phyloP scores from a whole-genome alignment of 2,888 invertebrate genomes.

The Dryobotodes eremita region DNA sequence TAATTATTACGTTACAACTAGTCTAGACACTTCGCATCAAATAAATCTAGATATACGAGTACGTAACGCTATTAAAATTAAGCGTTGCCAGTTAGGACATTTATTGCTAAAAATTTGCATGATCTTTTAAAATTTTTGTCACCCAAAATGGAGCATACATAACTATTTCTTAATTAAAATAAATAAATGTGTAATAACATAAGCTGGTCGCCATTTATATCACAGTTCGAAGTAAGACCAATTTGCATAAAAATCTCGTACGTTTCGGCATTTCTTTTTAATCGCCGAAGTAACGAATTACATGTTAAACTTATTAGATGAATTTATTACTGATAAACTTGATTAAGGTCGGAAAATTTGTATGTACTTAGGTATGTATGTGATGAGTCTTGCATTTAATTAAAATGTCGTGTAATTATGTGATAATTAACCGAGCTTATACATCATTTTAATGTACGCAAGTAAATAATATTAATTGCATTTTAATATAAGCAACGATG shows the following conservation, averaged over 20 bases:
- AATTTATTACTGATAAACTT: slow-evolving; percentile 20
- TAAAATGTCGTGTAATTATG: slow-evolving; percentile 16
- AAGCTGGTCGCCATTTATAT: slow-evolving; percentile 3
- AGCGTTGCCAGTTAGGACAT: slow-evolving; percentile 26
- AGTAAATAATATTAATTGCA: slow-evolving; percentile 3
- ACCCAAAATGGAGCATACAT: slow-evolving; percentile 15
- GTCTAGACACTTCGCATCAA: background rate
- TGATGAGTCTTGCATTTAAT: slow-evolving; percentile 23
- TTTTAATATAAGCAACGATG: too few relatives aligned
- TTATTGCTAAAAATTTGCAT: slow-evolving; percentile 35
- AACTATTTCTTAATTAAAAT: slow-evolving; percentile 33
- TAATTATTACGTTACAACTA: background rate
- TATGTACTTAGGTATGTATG: background rate
- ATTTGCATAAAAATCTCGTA: slow-evolving; percentile 37
- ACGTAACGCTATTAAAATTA: slow-evolving; percentile 24
- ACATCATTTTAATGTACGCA: background rate
- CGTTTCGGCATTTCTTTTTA: slow-evolving; percentile 19
- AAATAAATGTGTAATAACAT: slow-evolving; percentile 22
- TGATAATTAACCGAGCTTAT: slow-evolving; percentile 9
- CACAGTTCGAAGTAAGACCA: background rate
- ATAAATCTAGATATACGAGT: slow-evolving; percentile 21
- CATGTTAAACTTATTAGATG: slow-evolving; percentile 30
- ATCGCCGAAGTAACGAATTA: slow-evolving; percentile 18
- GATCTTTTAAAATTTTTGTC: slow-evolving; percentile 21
- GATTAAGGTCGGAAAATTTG: slow-evolving; percentile 5